Conservation (phyloP, 2,113 vertebrate species). For the Brienomyrus longianalis region DNA sequence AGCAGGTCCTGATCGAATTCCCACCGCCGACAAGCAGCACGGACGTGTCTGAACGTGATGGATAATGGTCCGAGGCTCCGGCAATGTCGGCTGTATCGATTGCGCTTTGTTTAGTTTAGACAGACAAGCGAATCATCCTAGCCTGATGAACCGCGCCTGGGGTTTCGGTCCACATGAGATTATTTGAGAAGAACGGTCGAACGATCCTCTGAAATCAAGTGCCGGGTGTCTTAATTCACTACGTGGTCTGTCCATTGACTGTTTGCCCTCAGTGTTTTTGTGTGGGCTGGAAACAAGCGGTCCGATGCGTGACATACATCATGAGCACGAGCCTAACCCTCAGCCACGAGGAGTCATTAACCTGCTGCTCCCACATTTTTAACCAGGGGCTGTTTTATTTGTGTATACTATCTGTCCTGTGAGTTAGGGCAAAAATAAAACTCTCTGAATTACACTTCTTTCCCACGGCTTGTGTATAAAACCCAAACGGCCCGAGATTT, state of each 20-base stretch:
- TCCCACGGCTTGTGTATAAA: neutral
- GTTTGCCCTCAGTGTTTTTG: neutral
- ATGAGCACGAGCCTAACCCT: neutral
- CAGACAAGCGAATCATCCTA: conserved; percentile 9
- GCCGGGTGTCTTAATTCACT: conserved; percentile 1
- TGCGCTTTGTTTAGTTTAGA: conserved; percentile 9
- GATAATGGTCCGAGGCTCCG: neutral
- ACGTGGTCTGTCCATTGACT: neutral
- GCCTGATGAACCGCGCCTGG: neutral
- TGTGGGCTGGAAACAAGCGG: neutral
- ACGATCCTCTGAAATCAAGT: conserved; percentile 7
- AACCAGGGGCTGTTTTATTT: neutral
- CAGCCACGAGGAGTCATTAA: neutral
- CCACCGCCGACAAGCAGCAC: neutral
- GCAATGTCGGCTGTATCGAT: conserved; percentile 7
- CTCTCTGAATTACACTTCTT: neutral
- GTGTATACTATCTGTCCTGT: neutral
- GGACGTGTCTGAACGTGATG: neutral
- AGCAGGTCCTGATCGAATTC: neutral
- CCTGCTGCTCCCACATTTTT: conserved; percentile 16
- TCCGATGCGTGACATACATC: neutral
- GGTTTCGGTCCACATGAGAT: neutral
- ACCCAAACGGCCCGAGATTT: neutral
- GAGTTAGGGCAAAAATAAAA: neutral
- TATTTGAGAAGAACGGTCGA: neutral